Conservation (phyloP, 2,888 invertebrate species). For the Agapetus fuscipes region DNA sequence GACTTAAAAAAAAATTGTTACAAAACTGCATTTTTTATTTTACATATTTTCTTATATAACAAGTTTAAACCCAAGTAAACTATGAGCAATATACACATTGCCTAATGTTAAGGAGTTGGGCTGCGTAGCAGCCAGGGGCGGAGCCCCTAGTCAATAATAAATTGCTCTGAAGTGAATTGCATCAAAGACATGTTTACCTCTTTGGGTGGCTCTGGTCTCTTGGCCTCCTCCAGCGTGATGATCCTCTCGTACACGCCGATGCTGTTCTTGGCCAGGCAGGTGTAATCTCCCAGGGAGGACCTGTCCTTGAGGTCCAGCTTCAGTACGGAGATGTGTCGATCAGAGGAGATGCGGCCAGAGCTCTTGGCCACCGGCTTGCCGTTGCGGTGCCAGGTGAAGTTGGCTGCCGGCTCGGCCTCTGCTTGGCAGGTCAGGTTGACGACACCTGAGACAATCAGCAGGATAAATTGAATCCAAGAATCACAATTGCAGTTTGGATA, state of each 20-base stretch:
- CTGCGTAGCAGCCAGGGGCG: too few relatives aligned
- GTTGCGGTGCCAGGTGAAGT: slow-evolving; percentile 39
- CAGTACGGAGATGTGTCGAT: slow-evolving; percentile 27
- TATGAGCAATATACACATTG: too few relatives aligned
- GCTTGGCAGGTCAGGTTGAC: slow-evolving; percentile 50
- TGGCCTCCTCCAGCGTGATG: slow-evolving; percentile 41
- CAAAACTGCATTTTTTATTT: too few relatives aligned
- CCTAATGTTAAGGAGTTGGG: too few relatives aligned
- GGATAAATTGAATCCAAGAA: too few relatives aligned
- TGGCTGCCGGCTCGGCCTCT: slow-evolving; percentile 45
- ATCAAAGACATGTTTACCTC: slow-evolving; percentile 17
- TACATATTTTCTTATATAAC: too few relatives aligned
- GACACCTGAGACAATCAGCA: slow-evolving; percentile 35
- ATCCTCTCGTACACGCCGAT: slow-evolving; percentile 40
- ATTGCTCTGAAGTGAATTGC: too few relatives aligned
- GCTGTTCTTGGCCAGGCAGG: slow-evolving; percentile 42
- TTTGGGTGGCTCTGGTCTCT: slow-evolving; percentile 41
- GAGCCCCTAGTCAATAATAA: too few relatives aligned
- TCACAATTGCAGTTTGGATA: too few relatives aligned
- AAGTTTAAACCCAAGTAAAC: too few relatives aligned
- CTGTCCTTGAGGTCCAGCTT: slow-evolving; percentile 29
- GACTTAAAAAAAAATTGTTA: too few relatives aligned
- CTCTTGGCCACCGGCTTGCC: slow-evolving; percentile 23
- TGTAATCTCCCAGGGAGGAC: slow-evolving; percentile 40
- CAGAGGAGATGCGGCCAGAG: slow-evolving; percentile 29